Evolutionary conservation across 2,113 vertebrate genomes (phyloP), one percentile per base, ranked within the genome.

Genomic region (Pitta sordida): DNA sequence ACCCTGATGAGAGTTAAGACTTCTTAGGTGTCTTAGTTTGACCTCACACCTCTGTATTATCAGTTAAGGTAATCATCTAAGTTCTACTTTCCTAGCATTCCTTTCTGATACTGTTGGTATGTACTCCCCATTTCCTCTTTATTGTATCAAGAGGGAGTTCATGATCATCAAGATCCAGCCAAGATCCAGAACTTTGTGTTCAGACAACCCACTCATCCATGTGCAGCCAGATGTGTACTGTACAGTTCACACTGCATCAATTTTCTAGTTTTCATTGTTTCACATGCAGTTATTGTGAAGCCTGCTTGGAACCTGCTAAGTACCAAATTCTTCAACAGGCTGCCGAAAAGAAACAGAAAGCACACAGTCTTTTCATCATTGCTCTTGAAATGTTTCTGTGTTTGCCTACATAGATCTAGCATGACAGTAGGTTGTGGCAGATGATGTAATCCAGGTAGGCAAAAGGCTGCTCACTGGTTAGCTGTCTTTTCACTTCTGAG

Each of bases 211-310:
- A 18, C 37, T 78, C 13, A 46, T 23, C 21, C 22, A 8, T 13
- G 8, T 16, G 9, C 56, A 59, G 23, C 34, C 55, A 51, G 36
- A 41, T 2, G 0, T 0, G 0, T 36, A 22, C 13, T 23, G 13
- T 22, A 53, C 14, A 37, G 27, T 34, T 65, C 24, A 48, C 26
- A 62, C 41, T 41, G 12, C 44, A 13, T 65, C 39, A 23, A 1
- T 64, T 91, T 80, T 39, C 10, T 30, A 15, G 24, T 65, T 65
- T 58, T 59, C 15, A 7, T 59, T 52, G 20, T 44, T 80, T 44
- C 13, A 37, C 13, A 34, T 9, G 16, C 27, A 34, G 29, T 65
- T 55, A 29, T 7, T 59, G 49, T 23, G 49, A 41, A 68, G 13
- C 58, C 43, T 79, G 78, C 60, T 58, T 65, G 74, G 75, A 69